These are phyloP conservation scores for Galendromus occidentalis DNA, from an alignment of 1,140 invertebrate species.

Conservation along the genomic window DNA sequence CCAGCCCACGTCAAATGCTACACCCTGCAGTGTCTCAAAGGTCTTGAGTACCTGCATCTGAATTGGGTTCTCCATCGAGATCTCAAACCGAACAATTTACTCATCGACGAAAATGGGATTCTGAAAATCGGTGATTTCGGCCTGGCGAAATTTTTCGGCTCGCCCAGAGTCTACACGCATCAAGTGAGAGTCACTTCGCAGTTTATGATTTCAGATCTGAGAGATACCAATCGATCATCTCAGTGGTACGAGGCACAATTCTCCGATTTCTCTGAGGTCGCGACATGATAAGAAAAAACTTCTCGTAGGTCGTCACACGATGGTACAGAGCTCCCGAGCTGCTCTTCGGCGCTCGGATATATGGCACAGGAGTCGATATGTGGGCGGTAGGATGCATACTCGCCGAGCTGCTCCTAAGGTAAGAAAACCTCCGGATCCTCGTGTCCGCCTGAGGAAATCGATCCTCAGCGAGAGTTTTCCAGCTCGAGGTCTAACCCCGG, in stretches of 20 bases:
- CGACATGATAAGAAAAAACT: too few species aligned
- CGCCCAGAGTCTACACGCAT: constrained; percentile 88
- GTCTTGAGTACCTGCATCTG: constrained; percentile 81
- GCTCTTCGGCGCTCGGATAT: constrained; percentile 80
- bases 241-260: too few species aligned
- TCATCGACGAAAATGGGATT: constrained; percentile 75
- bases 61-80: constrained; percentile 97
- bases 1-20: constrained; percentile 88
- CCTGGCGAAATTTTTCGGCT: constrained; percentile 87
- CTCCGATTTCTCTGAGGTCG: too few species aligned
- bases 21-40: constrained; percentile 78
- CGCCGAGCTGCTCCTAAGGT: constrained; percentile 69
- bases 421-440: too few species aligned
- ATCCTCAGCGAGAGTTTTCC: too few species aligned
- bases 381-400: constrained; percentile 97
- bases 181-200: constrained; percentile 62
- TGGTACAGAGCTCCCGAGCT: constrained; percentile 69
- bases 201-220: too few species aligned
- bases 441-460: too few species aligned
- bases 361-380: constrained; percentile 89
- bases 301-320: constrained; percentile 17
- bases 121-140: constrained; percentile 98
- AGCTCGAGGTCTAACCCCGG: too few species aligned
- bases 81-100: constrained; percentile 94
- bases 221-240: too few species aligned